Evolutionary conservation across 2,113 vertebrate genomes (phyloP).

Genomic region (Daboia siamensis): DNA sequence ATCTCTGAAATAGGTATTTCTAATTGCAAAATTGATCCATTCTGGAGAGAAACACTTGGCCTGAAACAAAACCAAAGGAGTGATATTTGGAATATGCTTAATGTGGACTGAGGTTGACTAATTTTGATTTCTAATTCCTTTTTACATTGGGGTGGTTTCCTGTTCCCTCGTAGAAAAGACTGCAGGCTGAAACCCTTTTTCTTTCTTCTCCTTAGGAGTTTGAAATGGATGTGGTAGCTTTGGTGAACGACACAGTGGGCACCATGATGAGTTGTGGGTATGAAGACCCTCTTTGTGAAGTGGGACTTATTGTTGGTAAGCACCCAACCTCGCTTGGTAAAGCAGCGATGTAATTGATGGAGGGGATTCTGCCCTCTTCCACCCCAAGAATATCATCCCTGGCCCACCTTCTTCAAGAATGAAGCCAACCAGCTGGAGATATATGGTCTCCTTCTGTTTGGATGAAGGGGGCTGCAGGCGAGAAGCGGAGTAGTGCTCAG

Average conservation of each 20-base stretch:
- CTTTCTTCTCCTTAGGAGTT: constrained; percentile 78
- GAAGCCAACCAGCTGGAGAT: not conserved
- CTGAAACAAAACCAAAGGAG: not conserved
- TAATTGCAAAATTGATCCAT: not conserved
- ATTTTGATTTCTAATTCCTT: not conserved
- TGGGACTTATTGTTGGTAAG: constrained; percentile 95
- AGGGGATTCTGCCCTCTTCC: rapidly evolving
- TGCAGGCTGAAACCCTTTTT: not conserved
- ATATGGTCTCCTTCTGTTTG: not conserved
- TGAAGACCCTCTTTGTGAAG: constrained; percentile 89
- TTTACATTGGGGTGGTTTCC: not conserved
- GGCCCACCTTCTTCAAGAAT: not conserved
- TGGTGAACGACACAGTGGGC: constrained; percentile 96
- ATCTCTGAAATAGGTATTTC: not conserved
- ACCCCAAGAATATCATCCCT: not conserved
- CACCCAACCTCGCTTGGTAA: rapidly evolving
- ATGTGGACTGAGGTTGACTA: not conserved
- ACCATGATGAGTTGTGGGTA: constrained; percentile 99
- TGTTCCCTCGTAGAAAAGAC: not conserved
- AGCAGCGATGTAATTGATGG: not conserved
- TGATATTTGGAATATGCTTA: not conserved
- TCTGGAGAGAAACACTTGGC: not conserved
- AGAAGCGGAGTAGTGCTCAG: not conserved
- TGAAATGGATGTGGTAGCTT: constrained; percentile 88
- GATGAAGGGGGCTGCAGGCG: not conserved